Percentiles rank a stretch among this genome's conserved stretches.
Evolutionary conservation across 2,888 invertebrate species (phyloP).

Genomic region (Coleophora flavipennella): DNA sequence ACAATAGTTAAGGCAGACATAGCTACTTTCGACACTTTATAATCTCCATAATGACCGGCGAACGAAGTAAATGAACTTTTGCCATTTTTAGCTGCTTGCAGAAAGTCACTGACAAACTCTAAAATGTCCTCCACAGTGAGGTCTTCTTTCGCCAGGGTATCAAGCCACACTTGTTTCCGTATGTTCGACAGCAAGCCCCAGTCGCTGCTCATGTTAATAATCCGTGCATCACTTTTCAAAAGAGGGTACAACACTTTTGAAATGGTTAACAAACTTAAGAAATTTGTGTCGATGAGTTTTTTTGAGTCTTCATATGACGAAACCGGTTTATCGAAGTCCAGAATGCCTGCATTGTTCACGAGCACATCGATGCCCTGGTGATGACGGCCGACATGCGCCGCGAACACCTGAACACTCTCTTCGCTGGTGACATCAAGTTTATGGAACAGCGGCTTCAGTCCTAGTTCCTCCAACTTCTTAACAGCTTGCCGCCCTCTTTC

Average conservation of each 20-base stretch:
- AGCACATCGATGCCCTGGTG: conserved; percentile 81
- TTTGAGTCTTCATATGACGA: conserved; percentile 80
- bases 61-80: conserved; percentile 51
- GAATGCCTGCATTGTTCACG: conserved; percentile 84
- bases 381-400: conserved; percentile 69
- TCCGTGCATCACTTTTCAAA: conserved; percentile 77
- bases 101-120: conserved; percentile 70
- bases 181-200: conserved; percentile 68
- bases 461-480: conserved; percentile 71
- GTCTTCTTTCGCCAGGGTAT: conserved; percentile 53
- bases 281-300: conserved; percentile 80
- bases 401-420: conserved; percentile 74
- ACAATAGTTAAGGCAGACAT: conserved; percentile 63
- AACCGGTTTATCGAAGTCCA: conserved; percentile 75
- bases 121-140: conserved; percentile 66
- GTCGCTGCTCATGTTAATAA: conserved; percentile 82
- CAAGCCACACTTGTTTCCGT: conserved; percentile 58
- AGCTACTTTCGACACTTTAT: conserved; percentile 66
- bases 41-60: conserved; percentile 62
- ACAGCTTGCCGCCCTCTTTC: conserved; percentile 75
- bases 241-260: conserved; percentile 80
- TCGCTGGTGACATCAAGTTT: conserved; percentile 78
- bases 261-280: conserved; percentile 76
- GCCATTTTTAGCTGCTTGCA: conserved; percentile 66
- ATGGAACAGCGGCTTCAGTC: conserved; percentile 75